Evolutionary conservation across 2,113 vertebrate species (phyloP).

Genomic region (Bos javanicus): DNA sequence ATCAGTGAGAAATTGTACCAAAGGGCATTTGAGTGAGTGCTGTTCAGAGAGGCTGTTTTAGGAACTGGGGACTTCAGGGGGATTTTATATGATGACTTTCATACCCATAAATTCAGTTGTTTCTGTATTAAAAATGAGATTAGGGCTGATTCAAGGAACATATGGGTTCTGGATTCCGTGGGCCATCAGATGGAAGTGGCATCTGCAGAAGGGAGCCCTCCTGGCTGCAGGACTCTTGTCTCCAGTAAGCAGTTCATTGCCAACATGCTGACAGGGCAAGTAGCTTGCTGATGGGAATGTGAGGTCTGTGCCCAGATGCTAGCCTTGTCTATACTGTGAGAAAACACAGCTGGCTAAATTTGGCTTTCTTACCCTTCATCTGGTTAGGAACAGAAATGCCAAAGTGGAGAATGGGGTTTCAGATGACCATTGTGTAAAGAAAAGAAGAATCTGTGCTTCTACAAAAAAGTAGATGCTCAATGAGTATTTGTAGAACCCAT

Average conservation of each 20-base stretch:
- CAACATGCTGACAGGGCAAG: not conserved
- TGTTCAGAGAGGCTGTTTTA: not conserved
- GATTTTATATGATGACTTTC: not conserved
- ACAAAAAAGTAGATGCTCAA: not conserved
- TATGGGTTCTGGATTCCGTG: not conserved
- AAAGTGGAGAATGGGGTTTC: not conserved
- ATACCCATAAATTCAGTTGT: not conserved
- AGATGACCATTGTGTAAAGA: not conserved
- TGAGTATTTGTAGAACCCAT: not conserved
- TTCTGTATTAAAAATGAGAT: not conserved
- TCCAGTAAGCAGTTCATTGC: not conserved
- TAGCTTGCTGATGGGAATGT: constrained; percentile 27
- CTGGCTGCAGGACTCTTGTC: not conserved
- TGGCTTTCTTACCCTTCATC: not conserved
- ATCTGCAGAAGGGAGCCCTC: not conserved
- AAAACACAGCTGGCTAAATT: constrained; percentile 47
- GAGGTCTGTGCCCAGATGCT: not conserved
- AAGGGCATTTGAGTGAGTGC: not conserved
- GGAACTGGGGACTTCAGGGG: not conserved
- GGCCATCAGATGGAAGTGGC: not conserved
- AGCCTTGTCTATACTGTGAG: not conserved
- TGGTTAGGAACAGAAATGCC: not conserved
- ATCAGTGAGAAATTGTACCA: not conserved
- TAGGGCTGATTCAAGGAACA: not conserved
- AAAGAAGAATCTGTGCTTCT: not conserved